A percentile compares a stretch with the other conserved stretches of the same genome.
Evolutionary conservation across 1,140 invertebrate genomes (phyloP).

Genomic region (Papilio xuthus): DNA sequence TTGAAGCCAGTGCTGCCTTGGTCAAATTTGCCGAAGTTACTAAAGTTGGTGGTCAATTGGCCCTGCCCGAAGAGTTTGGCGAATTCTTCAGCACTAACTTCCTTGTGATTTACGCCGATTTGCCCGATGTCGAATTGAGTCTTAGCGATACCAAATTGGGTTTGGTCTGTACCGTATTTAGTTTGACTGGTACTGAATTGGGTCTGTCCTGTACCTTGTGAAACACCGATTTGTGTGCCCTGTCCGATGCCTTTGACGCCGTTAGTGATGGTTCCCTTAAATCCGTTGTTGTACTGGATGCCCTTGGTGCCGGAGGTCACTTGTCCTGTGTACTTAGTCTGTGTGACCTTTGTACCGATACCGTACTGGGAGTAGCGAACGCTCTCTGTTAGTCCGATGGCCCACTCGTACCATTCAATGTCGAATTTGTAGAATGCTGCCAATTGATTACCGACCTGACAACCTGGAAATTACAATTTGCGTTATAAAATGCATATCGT

Average conservation of each 20-base stretch:
- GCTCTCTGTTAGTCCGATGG: constrained; percentile 70
- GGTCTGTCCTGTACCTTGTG: constrained; percentile 29
- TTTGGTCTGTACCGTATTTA: constrained; percentile 3
- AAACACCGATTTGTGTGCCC: constrained; percentile 31
- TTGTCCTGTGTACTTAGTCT: constrained; percentile 40
- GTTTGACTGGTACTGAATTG: background rate
- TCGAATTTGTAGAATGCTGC: constrained; percentile 80
- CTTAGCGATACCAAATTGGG: constrained; percentile 40
- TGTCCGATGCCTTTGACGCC: constrained; percentile 33
- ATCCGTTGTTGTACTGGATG: constrained; percentile 16
- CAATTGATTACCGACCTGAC: constrained; percentile 73
- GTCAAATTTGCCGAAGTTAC: constrained; percentile 43
- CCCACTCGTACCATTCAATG: constrained; percentile 78
- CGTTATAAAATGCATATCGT: background rate
- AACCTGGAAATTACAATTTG: constrained; percentile 61
- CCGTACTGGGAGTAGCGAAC: constrained; percentile 62
- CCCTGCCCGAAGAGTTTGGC: constrained; percentile 42
- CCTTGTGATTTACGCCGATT: background rate
- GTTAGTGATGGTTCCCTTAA: constrained; percentile 44
- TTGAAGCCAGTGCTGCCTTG: constrained; percentile 37
- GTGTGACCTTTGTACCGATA: constrained; percentile 47
- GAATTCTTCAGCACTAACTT: constrained; percentile 1
- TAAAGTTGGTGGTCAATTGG: constrained; percentile 23
- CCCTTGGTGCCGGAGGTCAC: constrained; percentile 45
- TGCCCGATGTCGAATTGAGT: constrained; percentile 28